These are phyloP conservation scores for Papilio protenor DNA, from an alignment of 2,888 invertebrate species.

Conservation along the genomic window DNA sequence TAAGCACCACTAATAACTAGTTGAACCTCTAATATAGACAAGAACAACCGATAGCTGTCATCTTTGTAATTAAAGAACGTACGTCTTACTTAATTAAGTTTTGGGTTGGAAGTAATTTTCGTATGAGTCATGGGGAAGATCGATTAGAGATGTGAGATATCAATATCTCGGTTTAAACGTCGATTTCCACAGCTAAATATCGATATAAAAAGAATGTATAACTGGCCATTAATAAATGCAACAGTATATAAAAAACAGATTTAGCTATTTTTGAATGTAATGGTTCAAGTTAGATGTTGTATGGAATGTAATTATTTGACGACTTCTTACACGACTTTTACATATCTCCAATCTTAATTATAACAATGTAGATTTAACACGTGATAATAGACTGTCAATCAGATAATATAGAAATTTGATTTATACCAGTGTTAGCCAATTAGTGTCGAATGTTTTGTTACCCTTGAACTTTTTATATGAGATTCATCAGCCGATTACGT, in stretches of 20 bases:
- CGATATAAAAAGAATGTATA: too few species aligned
- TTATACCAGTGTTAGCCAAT: conserved; percentile 35
- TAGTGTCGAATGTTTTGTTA: conserved; percentile 30
- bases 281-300: neutral
- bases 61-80: conserved; percentile 63
- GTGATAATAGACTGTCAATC: conserved; percentile 29
- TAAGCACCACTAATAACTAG: conserved; percentile 19
- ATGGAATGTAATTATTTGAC: neutral
- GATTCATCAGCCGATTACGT: conserved; percentile 5
- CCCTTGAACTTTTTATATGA: conserved; percentile 27
- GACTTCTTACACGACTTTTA: conserved; percentile 3
- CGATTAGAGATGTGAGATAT: conserved; percentile 23
- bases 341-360: conserved; percentile 31
- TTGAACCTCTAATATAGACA: conserved; percentile 21
- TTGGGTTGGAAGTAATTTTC: conserved; percentile 52
- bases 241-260: too few species aligned
- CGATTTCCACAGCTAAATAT: neutral
- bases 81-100: conserved; percentile 67
- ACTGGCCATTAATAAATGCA: too few species aligned
- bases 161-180: neutral
- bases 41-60: conserved; percentile 46
- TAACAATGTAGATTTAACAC: conserved; percentile 34
- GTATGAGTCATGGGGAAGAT: conserved; percentile 37
- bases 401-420: conserved; percentile 25
- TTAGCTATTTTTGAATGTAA: too few species aligned